Evolutionary conservation across 2,888 invertebrate genomes (phyloP).

Genomic region (Leptinotarsa peninsularis): DNA sequence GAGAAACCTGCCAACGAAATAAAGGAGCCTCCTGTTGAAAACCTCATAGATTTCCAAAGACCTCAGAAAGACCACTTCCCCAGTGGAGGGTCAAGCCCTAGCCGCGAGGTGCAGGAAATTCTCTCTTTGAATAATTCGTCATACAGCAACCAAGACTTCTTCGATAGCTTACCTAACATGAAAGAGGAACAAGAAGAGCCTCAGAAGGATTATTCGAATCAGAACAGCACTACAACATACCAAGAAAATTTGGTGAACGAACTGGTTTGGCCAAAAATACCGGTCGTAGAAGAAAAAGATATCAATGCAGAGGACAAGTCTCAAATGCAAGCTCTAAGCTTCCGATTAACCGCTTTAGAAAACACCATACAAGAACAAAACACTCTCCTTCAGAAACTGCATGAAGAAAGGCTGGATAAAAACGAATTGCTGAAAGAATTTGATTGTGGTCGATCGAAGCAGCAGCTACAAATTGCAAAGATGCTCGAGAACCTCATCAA

Average conservation of each 20-base stretch:
- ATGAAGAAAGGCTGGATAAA: conserved; percentile 57
- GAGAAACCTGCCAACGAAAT: conserved; percentile 42
- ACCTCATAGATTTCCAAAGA: conserved; percentile 58
- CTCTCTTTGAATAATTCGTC: conserved; percentile 74
- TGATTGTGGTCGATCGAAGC: conserved; percentile 61
- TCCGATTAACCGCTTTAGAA: conserved; percentile 59
- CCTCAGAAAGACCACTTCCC: conserved; percentile 68
- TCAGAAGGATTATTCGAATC: conserved; percentile 48
- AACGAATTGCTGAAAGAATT: conserved; percentile 60
- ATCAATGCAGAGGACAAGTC: conserved; percentile 45
- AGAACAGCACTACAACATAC: conserved; percentile 37
- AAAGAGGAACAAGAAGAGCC: conserved; percentile 49
- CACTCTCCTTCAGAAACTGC: conserved; percentile 58
- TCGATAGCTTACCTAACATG: conserved; percentile 59
- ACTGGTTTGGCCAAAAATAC: conserved; percentile 55
- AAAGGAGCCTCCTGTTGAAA: conserved; percentile 52
- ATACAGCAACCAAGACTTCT: conserved; percentile 60
- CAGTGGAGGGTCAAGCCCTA: conserved; percentile 90
- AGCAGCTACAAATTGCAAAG: conserved; percentile 62
- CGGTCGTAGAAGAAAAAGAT: conserved; percentile 50
- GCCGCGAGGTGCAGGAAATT: conserved; percentile 90
- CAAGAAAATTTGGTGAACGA: conserved; percentile 42
- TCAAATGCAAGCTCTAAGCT: conserved; percentile 58
- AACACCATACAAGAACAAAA: conserved; percentile 61
- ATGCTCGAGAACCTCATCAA: conserved; percentile 61